Evolutionary conservation across 2,888 invertebrate species (phyloP), one percentile per base, ranked within the genome.

Genomic region (Lymantria monacha): DNA sequence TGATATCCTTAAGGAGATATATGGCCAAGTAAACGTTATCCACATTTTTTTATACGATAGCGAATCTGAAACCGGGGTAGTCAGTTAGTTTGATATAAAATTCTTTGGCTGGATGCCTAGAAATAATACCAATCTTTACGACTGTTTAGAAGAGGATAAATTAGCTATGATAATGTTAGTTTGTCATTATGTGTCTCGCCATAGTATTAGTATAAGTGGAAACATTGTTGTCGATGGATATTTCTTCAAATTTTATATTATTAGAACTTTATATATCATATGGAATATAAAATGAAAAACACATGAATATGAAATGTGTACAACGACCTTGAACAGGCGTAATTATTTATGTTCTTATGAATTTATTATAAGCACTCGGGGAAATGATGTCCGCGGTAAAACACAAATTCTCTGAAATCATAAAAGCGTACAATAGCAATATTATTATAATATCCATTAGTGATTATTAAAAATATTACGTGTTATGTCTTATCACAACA

Each of bases 61-160:
- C n/a, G n/a, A n/a, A 22, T 22, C 22, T 22, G 22, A 22, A 22
- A 22, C 5, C 5, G 22, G 22, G 22, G 22, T 22, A 22, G 5
- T 2, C 5, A 22, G 22, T 5, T 22, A 22, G 22, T 22, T 5
- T 22, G 3, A 22, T 22, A 22, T 22, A 22, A 22, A 22, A 22
- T 22, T 22, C 22, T 22, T 33, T 64, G 64, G 66, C 63, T 33
- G n/a, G 7, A 7, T 59, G 66, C 66, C 64, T 49, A 45, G 37
- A 40, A 15, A 42, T 43, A 44, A 46, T 30, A 15, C 12, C 22
- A 42, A 22, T 13, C 42, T 47, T 31, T 42, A 33, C 2, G 22
- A 22, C 5, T 22, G 22, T 22, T 22, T 22, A 5, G 22, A 22
- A 22, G 22, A 22, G 46, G 30, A 46, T 22, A 31, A 42, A 22